Evolutionary conservation across 2,113 vertebrate species (phyloP), one percentile per base, ranked within the genome.

Genomic region (Callorhinus ursinus): DNA sequence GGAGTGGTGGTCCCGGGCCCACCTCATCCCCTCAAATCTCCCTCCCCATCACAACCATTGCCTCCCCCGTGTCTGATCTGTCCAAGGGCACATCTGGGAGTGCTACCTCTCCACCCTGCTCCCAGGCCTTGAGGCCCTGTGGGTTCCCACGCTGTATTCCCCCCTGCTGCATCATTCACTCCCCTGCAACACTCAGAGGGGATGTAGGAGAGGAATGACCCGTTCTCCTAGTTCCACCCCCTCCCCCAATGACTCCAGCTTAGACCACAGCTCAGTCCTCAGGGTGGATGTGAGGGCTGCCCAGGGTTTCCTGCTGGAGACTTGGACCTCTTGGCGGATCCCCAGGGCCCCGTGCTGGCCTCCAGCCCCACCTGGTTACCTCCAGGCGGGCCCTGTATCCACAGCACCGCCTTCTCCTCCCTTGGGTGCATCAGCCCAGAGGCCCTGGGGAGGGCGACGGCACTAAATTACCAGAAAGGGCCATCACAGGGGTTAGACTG

Each of bases 331-430:
- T 77, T 1, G 79, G 59, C n/a, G 1, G 24, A 15, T 72, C 51
- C 95, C 86, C 69, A 31, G 71, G 55, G 82, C 21, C 63, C 49
- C 18, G 10, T 0, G 0, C 16, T 51, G 81, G 74, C 49, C 39
- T 86, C 26, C 4, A 65, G 57, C 67, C 94, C 21, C 51, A 24
- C 63, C 88, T 88, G 33, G 93, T 90, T 93, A 88, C 93, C 71
- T 49, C 72, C 9, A 71, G 90, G 33, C 36, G 0, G 51, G 31
- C n/a, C 46, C 84, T 67, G 81, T 85, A 80, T 53, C 92, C 92
- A 93, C 5, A 67, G 82, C 59, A 39, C 57, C 0, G 0, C 31
- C 28, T 46, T 67, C 9, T 39, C 14, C 16, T 74, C 69, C 93
- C 95, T 69, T 49, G 15, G 57, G 79, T 55, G n/a, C 0, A 0